Evolutionary conservation across 2,888 invertebrate species (phyloP).

Genomic region (Blera fallax): DNA sequence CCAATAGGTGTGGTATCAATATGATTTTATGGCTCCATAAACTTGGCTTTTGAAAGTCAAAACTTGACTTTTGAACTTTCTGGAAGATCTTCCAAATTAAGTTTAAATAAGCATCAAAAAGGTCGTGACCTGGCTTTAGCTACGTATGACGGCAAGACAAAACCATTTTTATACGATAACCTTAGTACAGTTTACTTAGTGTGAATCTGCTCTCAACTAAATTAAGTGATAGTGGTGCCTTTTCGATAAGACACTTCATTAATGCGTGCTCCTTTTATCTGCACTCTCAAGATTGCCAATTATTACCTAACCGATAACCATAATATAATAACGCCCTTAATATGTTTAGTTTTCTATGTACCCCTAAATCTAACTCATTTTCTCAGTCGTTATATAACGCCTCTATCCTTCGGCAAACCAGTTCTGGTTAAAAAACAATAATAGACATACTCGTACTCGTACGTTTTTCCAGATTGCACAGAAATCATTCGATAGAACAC

Average conservation of each 20-base stretch:
- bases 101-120: background rate
- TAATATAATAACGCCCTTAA: too few relatives aligned
- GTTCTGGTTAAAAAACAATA: background rate
- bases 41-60: too few relatives aligned
- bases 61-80: too few relatives aligned
- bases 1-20: background rate
- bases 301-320: too few relatives aligned
- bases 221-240: background rate
- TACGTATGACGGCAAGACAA: background rate
- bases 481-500: background rate
- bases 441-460: background rate
- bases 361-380: too few relatives aligned
- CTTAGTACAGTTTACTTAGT: background rate
- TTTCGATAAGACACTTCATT: background rate
- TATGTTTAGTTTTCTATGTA: too few relatives aligned
- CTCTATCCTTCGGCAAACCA: background rate
- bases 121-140: background rate
- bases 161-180: too few relatives aligned
- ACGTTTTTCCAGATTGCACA: background rate
- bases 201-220: too few relatives aligned
- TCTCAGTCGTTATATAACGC: background rate
- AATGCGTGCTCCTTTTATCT: background rate
- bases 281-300: too few relatives aligned
- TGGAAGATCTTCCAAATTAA: background rate
- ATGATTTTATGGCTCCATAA: background rate